Base-by-base conservation (phyloP, 2,888 invertebrate genomes). In the Axea sp. region DNA sequence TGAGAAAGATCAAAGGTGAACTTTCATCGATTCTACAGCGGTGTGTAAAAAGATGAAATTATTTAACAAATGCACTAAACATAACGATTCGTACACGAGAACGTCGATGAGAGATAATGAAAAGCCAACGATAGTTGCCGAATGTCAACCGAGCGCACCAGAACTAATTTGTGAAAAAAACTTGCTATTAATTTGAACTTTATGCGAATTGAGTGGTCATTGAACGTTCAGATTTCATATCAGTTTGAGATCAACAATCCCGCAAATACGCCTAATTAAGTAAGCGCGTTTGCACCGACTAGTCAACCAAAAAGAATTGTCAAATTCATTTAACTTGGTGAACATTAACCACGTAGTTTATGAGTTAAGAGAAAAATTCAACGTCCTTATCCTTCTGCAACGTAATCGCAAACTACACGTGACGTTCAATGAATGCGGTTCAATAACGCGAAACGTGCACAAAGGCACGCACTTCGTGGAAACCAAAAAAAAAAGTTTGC, bases 1-100 rank as follows among this genome's bases (percentile, higher is more conserved):
- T 35, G 49, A 1, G 15, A 53, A 35, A 37, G 26, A 53, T 53
- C 51, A 37, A 37, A 53, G 51, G 35, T 53, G 37, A 53, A 35
- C 35, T 37, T 53, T 37, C 37, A 53, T 53, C 37, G 15, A 12
- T 22, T 53, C 6, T 7, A 37, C 15, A 37, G 2, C 37, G 12
- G 11, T 37, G 15, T 53, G 37, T 7, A 26, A 37, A 19, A 24
- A 37, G n/a, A 8, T 53, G n/a, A 37, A 53, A 53, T 51, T n/a
- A 51, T 35, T 24, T 19, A 35, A 14, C 17, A 11, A 14, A 11
- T 8, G 5, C 7, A 7, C 7, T 15, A 2, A n/a, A 14, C n/a
- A 35, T 15, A 35, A n/a, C 7, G 7, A 7, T 26, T 0, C 4
- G 6, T 24, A 12, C 12, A 26, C 3, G 26, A 28, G 43, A 45